These are phyloP conservation scores for Scomber scombrus DNA, from an alignment of 2,113 vertebrate genomes.

Conservation along the genomic window DNA sequence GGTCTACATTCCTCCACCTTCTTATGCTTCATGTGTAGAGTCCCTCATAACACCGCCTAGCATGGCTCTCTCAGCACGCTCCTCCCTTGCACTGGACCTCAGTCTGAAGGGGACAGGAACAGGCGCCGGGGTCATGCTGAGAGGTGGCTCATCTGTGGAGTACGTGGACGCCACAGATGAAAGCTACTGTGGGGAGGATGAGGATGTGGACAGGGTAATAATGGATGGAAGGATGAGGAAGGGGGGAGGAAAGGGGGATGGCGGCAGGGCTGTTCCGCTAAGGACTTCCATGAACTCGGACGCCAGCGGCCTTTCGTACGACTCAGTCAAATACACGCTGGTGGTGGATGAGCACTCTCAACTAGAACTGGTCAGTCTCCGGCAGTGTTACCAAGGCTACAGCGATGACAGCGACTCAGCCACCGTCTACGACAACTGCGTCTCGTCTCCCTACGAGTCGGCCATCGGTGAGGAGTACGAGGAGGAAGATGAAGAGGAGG, in stretches of 20 bases:
- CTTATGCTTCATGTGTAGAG: constrained; percentile 83
- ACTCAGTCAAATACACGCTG: constrained; percentile 97
- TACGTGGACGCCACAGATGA: constrained; percentile 80
- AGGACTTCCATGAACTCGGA: constrained; percentile 93
- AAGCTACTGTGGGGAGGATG: constrained; percentile 76
- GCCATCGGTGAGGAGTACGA: constrained; percentile 94
- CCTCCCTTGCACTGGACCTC: constrained; percentile 73
- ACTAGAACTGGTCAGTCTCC: constrained; percentile 95
- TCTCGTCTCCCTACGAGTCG: constrained; percentile 94
- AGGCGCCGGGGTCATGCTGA: constrained; percentile 52
- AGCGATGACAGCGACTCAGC: constrained; percentile 96
- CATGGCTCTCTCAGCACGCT: constrained; percentile 42
- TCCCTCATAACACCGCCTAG: constrained; percentile 75
- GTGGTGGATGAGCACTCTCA: constrained; percentile 97
- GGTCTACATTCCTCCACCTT: constrained; percentile 79
- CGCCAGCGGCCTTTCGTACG: constrained; percentile 95
- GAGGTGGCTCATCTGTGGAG: constrained; percentile 71
- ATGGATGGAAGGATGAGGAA: constrained; percentile 60
- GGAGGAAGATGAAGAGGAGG: constrained; percentile 89
- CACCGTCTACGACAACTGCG: constrained; percentile 96
- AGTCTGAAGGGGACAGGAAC: constrained; percentile 59
- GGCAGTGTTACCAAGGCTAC: constrained; percentile 95
- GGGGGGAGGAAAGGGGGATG: constrained; percentile 43
- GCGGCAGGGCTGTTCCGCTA: constrained; percentile 50
- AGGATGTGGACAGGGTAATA: constrained; percentile 77